Percentiles rank a stretch among this genome's conserved stretches.
Conservation (phyloP, 1,140 invertebrate genomes). For the Plodia interpunctella region DNA sequence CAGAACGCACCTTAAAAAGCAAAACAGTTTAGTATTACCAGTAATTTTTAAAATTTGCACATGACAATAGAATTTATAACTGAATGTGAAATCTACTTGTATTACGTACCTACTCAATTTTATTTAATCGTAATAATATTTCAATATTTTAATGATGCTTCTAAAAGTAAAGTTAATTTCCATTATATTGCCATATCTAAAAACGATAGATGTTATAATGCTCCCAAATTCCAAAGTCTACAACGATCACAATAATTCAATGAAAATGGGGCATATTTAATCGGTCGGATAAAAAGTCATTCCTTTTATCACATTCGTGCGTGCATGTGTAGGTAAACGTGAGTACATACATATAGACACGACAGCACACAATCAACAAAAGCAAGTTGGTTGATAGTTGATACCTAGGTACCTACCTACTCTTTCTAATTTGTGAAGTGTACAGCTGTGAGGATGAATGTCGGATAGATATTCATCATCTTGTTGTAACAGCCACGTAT, state of each 20-base stretch:
- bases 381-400: constrained; percentile 34
- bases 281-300: constrained; percentile 48
- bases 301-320: constrained; percentile 38
- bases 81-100: no score
- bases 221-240: not conserved
- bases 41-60: no score
- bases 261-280: constrained; percentile 24
- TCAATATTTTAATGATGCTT: not conserved
- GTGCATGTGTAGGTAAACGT: constrained; percentile 26
- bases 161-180: not conserved
- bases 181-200: not conserved
- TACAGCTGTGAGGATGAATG: constrained; percentile 68
- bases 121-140: no score
- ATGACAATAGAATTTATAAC: no score
- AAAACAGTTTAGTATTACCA: no score
- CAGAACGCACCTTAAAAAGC: no score
- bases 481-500: constrained; percentile 48
- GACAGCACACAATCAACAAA: constrained; percentile 44
- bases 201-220: not conserved
- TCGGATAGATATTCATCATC: constrained; percentile 47
- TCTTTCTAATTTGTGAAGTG: constrained; percentile 7
- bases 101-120: no score
- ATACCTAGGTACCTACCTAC: not conserved
- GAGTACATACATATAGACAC: no score
- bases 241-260: not conserved